phyloP scores from a whole-genome alignment of 2,113 vertebrate species.

The Salvator merianae region DNA sequence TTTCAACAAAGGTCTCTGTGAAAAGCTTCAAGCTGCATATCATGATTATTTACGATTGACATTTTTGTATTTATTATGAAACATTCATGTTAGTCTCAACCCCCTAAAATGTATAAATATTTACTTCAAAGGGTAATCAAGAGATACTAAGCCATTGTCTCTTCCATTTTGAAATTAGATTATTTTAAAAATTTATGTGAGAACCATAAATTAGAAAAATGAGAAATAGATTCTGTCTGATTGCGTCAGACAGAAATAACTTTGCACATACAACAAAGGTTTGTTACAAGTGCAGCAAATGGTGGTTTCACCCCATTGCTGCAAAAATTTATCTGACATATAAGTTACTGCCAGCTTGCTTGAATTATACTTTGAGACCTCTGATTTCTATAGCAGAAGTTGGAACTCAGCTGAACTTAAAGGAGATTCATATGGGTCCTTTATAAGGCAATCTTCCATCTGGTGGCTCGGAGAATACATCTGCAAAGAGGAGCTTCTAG shows the following conservation, averaged over 20 bases:
- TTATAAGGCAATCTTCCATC: too few relatives aligned
- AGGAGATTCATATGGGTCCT: too few relatives aligned
- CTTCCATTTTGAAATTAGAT: not conserved
- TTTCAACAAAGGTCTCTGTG: not conserved
- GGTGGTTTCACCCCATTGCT: not conserved
- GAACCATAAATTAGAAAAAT: not conserved
- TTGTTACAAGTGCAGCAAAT: too few relatives aligned
- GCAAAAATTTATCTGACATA: not conserved
- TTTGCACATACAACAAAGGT: not conserved
- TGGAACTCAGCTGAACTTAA: too few relatives aligned
- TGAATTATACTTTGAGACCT: too few relatives aligned
- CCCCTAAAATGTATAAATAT: not conserved
- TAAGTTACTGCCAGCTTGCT: not conserved
- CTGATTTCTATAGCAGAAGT: too few relatives aligned
- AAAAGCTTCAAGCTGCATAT: not conserved
- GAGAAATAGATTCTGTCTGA: not conserved
- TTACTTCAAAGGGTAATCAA: constrained; percentile 4
- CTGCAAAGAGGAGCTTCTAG: too few relatives aligned
- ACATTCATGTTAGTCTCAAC: not conserved
- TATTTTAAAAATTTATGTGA: not conserved
- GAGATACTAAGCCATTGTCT: not conserved
- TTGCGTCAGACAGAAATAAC: not conserved
- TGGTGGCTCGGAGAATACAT: too few relatives aligned
- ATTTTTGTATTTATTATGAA: not conserved
- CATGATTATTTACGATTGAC: not conserved